Evolutionary conservation across 2,797 vertebrate genomes (phyloP), one percentile per base, ranked within the genome.

Genomic region (Numenius phaeopus): DNA sequence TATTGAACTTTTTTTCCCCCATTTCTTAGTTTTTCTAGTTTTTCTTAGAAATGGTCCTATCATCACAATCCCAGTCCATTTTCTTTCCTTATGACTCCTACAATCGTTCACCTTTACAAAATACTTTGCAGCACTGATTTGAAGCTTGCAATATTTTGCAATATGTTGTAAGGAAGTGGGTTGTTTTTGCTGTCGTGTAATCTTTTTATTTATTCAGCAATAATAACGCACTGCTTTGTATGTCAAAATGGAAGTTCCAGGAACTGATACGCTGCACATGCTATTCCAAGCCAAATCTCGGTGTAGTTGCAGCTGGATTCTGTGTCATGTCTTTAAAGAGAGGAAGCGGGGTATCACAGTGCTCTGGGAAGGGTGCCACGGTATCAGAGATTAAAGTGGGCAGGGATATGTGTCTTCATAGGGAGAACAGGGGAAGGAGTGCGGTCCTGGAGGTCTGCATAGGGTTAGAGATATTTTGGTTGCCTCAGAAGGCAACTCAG

Each of bases 181-280:
- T 87, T 80, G 67, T 1, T 75, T 93, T 80, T 90, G 23, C 54
- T 93, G 5, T 70, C 24, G 0, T 87, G 62, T 87, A 94, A 83
- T 95, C 79, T 92, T 94, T 59, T 59, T 84, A 57, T 94, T 95
- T 96, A 66, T 95, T 82, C 58, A 72, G 65, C 61, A 70, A 32
- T 83, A 66, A 61, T 55, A 93, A 59, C 8, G 59, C 29, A 14
- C 59, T 91, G 77, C 67, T 83, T 89, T 78, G 59, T 83, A 61
- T 86, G 49, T 95, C 77, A 90, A 30, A 94, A 92, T 87, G 75
- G 47, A 96, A 83, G 52, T 93, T 95, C 57, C 76, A 92, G 70
- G 55, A 80, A 46, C 59, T 71, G 69, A 88, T 92, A 82, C 0
- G n/a, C 61, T 87, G 71, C 67, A 59, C 11, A 17, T 91, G 52